Base-by-base conservation (phyloP, 1,140 invertebrate species). In the Rhizoglyphus robini region DNA sequence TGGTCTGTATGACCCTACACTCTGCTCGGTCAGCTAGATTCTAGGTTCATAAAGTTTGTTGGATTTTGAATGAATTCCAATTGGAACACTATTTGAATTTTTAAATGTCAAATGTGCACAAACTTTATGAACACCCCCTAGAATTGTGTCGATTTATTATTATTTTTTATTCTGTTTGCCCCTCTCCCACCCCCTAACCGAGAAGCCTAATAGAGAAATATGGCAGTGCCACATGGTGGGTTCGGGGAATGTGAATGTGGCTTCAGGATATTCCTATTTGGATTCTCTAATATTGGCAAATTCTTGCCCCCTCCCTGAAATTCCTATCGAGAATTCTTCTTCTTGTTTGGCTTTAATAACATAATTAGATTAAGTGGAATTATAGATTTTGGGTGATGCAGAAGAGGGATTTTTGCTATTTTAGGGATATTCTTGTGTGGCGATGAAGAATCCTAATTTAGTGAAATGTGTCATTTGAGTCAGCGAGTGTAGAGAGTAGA, bases 361-460 rank as follows among this genome's bases (percentile, higher is more conserved):
- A 20, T 61, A 38, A 61, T 61, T 61, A 1, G 31, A 38, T 61
- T 61, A 38, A 61, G 58, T 68, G 23, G 30, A 8, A 20, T 57
- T 20, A 66, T 41, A 18, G 5, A 18, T 13, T 20, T 20, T 0
- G 29, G 18, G 4, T 66, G 62, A 65, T 20, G 18, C 36, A n/a
- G n/a, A n/a, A n/a, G n/a, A n/a, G n/a, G n/a, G n/a, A n/a, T n/a
- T n/a, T n/a, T n/a, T n/a, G n/a, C n/a, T n/a, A n/a, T n/a, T n/a
- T n/a, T n/a, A n/a, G n/a, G n/a, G n/a, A n/a, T n/a, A n/a, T n/a
- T n/a, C n/a, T n/a, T n/a, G n/a, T n/a, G n/a, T n/a, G n/a, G n/a
- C n/a, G n/a, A n/a, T n/a, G n/a, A n/a, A n/a, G n/a, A n/a, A n/a
- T n/a, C n/a, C n/a, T n/a, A n/a, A n/a, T n/a, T n/a, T n/a, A n/a